phyloP scores from a whole-genome alignment of 2,113 vertebrate genomes.

The Pteronura brasiliensis region DNA sequence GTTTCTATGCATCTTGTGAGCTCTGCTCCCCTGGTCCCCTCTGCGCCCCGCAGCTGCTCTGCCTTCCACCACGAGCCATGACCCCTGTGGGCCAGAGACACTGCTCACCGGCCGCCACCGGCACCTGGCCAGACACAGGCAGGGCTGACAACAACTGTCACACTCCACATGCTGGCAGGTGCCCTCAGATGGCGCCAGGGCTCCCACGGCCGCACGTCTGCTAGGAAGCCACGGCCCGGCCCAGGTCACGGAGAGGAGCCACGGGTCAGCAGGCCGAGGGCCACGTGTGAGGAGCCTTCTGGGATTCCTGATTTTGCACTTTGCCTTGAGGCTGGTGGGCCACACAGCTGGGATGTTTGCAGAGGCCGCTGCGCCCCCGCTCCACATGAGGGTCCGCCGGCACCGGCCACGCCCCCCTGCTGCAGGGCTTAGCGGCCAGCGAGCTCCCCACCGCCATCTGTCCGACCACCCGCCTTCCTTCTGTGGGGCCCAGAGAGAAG shows the following conservation, averaged over 20 bases:
- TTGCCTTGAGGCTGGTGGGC: accelerated
- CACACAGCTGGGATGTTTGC: too few species aligned
- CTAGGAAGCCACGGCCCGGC: background rate
- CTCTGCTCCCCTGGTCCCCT: too few species aligned
- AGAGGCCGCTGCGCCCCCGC: accelerated
- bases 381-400: too few species aligned
- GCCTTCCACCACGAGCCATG: background rate
- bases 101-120: background rate
- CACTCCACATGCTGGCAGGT: background rate
- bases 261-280: background rate
- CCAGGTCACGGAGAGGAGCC: background rate
- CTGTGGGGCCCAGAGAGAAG: accelerated
- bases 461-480: background rate
- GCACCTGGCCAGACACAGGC: background rate
- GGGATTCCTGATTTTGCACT: background rate
- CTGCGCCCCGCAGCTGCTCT: background rate
- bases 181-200: background rate
- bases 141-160: too few species aligned
- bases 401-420: background rate
- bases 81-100: accelerated
- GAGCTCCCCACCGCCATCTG: accelerated
- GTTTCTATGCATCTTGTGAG: background rate
- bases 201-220: background rate
- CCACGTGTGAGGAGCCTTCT: background rate
- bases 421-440: background rate